Percentiles rank a stretch among this genome's conserved stretches.
Evolutionary conservation across 2,888 invertebrate genomes (phyloP).

Genomic region (Ceriagrion tenellum): DNA sequence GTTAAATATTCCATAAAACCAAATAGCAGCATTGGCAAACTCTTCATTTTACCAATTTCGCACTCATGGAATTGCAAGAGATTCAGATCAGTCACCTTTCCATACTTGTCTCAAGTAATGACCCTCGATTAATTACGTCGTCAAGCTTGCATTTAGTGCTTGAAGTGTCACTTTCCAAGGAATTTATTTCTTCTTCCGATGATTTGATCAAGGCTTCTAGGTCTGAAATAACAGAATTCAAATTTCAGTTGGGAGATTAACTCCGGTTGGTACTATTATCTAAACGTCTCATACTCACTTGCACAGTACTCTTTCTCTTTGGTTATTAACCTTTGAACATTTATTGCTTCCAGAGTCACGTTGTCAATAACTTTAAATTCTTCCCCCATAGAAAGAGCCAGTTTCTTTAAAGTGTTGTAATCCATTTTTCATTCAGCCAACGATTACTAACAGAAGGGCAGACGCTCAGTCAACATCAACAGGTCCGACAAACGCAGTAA

Average conservation of each 20-base stretch:
- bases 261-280: too few species aligned
- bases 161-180: conserved; percentile 3
- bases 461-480: background rate
- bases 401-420: conserved; percentile 36
- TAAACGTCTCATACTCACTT: background rate
- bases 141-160: conserved; percentile 16
- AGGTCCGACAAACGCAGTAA: background rate
- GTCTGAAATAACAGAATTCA: background rate
- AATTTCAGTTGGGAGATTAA: too few species aligned
- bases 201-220: background rate
- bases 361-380: conserved; percentile 53
- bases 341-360: conserved; percentile 42
- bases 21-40: too few species aligned
- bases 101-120: conserved; percentile 37
- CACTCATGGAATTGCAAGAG: too few species aligned
- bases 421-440: background rate
- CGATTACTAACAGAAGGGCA: background rate
- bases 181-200: background rate
- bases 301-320: conserved; percentile 51
- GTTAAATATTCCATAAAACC: too few species aligned
- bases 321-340: conserved; percentile 46
- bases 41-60: too few species aligned
- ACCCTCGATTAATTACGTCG: background rate
- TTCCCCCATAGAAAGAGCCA: conserved; percentile 29
- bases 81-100: background rate